These are phyloP conservation scores for Apodemia hepburni DNA, from an alignment of 2,888 invertebrate species.

Conservation along the genomic window DNA sequence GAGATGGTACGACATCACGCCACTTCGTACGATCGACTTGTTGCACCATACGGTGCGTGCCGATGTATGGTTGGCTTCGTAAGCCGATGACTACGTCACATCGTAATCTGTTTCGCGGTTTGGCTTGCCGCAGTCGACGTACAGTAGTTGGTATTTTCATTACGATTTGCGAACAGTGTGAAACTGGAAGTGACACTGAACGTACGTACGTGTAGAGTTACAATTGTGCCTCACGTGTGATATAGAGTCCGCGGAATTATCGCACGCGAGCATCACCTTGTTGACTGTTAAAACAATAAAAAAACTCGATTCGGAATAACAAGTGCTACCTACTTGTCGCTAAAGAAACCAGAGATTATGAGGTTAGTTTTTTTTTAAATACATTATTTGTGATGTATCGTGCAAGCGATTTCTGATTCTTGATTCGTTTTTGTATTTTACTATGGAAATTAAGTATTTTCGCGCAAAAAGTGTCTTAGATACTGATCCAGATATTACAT, in stretches of 20 bases:
- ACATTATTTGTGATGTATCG: too few species aligned
- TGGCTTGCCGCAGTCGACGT: background rate
- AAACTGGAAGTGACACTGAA: conserved; percentile 1
- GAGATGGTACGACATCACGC: conserved; percentile 64
- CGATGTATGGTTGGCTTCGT: conserved; percentile 4
- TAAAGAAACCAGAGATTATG: background rate
- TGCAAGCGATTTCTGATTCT: background rate
- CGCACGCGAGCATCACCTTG: conserved; percentile 1
- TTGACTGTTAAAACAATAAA: background rate
- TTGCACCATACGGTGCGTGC: conserved; percentile 19
- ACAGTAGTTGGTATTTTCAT: conserved; percentile 6
- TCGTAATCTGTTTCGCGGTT: conserved; percentile 9
- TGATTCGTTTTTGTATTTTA: too few species aligned
- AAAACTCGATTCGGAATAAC: background rate
- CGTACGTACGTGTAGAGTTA: conserved; percentile 13
- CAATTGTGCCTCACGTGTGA: conserved; percentile 6
- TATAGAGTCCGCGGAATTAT: conserved; percentile 7
- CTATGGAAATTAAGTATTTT: too few species aligned
- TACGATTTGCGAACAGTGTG: conserved; percentile 16
- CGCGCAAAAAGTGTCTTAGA: too few species aligned
- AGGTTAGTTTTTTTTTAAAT: background rate
- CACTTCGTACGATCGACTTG: conserved; percentile 61
- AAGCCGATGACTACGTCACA: conserved; percentile 15
- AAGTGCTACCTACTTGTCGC: background rate
- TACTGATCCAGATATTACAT: too few species aligned